Evolutionary conservation across 1,140 invertebrate genomes (phyloP).

Genomic region (Trichogramma pretiosum): DNA sequence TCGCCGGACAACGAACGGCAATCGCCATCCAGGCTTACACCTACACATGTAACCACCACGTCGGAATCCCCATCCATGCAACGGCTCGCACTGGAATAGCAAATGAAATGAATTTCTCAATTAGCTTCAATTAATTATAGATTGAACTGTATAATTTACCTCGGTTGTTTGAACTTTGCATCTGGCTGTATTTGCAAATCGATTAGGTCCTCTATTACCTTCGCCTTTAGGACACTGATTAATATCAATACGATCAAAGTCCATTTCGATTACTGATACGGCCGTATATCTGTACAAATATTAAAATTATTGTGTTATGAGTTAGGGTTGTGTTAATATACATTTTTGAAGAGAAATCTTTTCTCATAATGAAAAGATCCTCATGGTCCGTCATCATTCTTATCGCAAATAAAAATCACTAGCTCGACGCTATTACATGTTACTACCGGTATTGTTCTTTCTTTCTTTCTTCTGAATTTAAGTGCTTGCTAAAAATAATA

Average conservation of each 20-base stretch:
- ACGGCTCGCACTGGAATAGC: constrained; percentile 91
- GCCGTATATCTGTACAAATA: constrained; percentile 72
- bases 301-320: no score
- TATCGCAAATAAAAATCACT: no score
- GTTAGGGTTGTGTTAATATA: constrained; percentile 1
- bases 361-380: no score
- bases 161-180: constrained; percentile 92
- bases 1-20: constrained; percentile 76
- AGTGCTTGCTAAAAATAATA: no score
- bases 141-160: constrained; percentile 54
- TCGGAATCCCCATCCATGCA: constrained; percentile 91
- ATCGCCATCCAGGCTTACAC: constrained; percentile 79
- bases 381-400: no score
- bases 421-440: no score
- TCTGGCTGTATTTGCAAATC: constrained; percentile 80
- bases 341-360: neutral
- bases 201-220: constrained; percentile 83
- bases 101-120: no score
- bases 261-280: constrained; percentile 87
- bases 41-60: constrained; percentile 93
- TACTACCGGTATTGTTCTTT: no score
- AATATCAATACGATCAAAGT: constrained; percentile 95
- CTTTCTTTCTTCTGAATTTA: no score
- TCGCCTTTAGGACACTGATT: constrained; percentile 88
- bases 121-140: constrained; percentile 8